Percentiles rank a stretch among this genome's conserved stretches.
phyloP scores from a whole-genome alignment of 2,888 invertebrate species.

The Deilephila porcellus region DNA sequence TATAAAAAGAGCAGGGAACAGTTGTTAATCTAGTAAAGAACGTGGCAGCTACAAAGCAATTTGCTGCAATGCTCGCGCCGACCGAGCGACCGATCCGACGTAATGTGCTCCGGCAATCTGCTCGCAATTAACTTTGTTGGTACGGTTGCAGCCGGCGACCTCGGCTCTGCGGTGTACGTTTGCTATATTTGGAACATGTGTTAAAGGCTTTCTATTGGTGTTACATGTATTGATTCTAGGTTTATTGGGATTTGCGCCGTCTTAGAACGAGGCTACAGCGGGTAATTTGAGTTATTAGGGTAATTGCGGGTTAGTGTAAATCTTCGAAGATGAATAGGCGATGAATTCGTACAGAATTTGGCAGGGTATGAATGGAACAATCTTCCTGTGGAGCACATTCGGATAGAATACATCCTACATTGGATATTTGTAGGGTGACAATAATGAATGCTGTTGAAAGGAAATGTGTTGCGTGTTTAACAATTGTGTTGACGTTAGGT shows the following conservation, averaged over 20 bases:
- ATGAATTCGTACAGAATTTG: no score
- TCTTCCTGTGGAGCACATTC: no score
- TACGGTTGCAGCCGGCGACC: neutral
- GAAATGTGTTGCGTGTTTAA: no score
- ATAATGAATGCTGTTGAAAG: no score
- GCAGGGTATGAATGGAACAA: no score
- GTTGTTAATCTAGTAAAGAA: constrained; percentile 26
- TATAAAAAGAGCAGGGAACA: constrained; percentile 15
- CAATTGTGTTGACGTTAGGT: no score
- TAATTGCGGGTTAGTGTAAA: neutral
- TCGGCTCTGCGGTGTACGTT: neutral
- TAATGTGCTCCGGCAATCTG: constrained; percentile 23
- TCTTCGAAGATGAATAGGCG: no score
- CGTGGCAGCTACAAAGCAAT: constrained; percentile 22
- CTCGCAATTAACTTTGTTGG: constrained; percentile 24
- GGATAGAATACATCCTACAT: no score
- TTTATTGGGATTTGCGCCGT: neutral
- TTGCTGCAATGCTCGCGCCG: constrained; percentile 8
- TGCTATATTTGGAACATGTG: neutral
- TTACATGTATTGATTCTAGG: neutral
- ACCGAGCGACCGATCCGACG: neutral
- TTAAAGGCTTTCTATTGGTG: neutral
- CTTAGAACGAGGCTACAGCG: no score
- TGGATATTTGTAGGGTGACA: no score
- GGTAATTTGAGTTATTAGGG: neutral